Percentiles rank a stretch among this genome's conserved stretches.
Evolutionary conservation across 2,888 invertebrate species (phyloP).

Genomic region (Eilema caniola): DNA sequence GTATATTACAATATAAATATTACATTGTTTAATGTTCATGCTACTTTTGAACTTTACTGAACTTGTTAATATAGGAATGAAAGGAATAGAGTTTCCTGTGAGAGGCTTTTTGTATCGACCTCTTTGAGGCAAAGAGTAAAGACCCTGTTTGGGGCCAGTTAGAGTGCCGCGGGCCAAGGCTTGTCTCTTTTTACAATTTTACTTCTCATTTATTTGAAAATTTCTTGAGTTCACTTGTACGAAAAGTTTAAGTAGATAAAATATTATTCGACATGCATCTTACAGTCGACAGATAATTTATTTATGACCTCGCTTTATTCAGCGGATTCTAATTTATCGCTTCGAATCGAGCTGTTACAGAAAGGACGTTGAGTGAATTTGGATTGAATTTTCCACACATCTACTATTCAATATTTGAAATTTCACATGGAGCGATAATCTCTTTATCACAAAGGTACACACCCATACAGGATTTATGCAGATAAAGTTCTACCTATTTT

Average conservation of each 20-base stretch:
- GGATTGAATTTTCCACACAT: background rate
- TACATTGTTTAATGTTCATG: too few relatives aligned
- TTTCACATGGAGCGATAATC: slow-evolving; percentile 4
- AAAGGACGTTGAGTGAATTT: background rate
- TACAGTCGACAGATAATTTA: background rate
- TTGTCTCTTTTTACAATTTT: slow-evolving; percentile 47
- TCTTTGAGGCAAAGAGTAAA: slow-evolving; percentile 56
- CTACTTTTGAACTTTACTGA: slow-evolving; percentile 41
- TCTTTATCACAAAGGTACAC: slow-evolving; percentile 1
- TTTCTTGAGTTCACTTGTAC: slow-evolving; percentile 24
- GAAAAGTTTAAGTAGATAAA: background rate
- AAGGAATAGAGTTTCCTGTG: slow-evolving; percentile 59
- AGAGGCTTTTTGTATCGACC: slow-evolving; percentile 58
- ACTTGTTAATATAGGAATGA: slow-evolving; percentile 62
- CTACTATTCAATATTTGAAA: background rate
- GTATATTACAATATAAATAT: too few relatives aligned
- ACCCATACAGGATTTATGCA: background rate
- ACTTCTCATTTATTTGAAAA: slow-evolving; percentile 46
- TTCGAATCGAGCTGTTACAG: background rate
- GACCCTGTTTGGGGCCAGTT: slow-evolving; percentile 59
- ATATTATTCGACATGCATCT: background rate
- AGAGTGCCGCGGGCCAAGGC: slow-evolving; percentile 46
- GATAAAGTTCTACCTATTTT: background rate
- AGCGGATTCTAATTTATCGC: background rate
- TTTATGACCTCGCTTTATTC: background rate